Evolutionary conservation across 1,140 invertebrate species (phyloP), one percentile per base, ranked within the genome.

Genomic region (Cherax destructor): DNA sequence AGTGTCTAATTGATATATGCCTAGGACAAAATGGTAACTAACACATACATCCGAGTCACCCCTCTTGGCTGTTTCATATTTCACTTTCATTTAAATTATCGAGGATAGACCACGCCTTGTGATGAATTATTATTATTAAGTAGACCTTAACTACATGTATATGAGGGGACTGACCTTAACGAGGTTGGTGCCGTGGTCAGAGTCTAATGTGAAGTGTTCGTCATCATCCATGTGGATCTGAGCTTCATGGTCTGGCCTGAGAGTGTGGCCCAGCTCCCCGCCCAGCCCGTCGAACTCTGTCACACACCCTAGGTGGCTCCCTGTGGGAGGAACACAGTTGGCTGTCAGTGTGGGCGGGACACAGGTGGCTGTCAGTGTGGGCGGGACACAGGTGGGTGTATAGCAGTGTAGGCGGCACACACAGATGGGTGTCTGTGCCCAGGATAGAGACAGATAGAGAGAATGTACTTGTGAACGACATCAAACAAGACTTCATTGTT

Each of bases 211-310:
- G 92, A 95, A 94, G 88, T 94, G 94, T 83, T 95, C 95, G 74
- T 95, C 95, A 83, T 95, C 95, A 83, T 95, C 95, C 85, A 95
- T 94, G 93, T 95, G 95, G 86, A 95, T 95, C 84, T 95, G 94
- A 3, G 95, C 94, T 47, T 94, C 93, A 10, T 83, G 83, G 7
- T 81, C 59, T 65, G 94, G 92, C 92, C 94, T 94, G 6, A 94
- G 91, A 4, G 95, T 95, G 92, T 95, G 95, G 9, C 95, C 95
- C 47, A 95, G 93, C 90, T 95, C 95, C 0, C 95, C 95, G 5
- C 95, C 95, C 74, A 93, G 93, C 3, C 95, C 95, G 93, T 95
- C 95, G 83, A 95, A 95, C 69, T 94, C 93, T 41, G 94, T 94
- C 10, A 93, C 93, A 83, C 95, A 95, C 78, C 95, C 95, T 85